Evolutionary conservation across 2,888 invertebrate genomes (phyloP).

Genomic region (Lepeophtheirus nordmannii): DNA sequence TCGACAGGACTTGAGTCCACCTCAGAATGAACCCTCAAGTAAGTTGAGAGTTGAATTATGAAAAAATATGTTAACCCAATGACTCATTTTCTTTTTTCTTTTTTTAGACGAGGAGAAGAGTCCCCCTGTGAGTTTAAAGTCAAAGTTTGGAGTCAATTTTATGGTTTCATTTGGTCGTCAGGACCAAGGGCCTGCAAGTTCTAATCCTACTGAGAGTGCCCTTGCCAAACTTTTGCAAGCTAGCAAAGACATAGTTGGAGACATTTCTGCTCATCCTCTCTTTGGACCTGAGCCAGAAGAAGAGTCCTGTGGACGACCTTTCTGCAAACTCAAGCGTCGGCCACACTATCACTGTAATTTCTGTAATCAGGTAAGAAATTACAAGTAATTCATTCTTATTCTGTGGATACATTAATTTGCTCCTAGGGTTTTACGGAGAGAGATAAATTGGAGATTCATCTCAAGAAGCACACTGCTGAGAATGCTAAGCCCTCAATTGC

Average conservation of each 20-base stretch:
- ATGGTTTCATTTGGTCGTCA: conserved; percentile 11
- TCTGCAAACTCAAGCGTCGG: conserved; percentile 60
- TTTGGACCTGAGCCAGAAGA: conserved; percentile 44
- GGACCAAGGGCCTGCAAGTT: not conserved
- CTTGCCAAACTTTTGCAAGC: conserved; percentile 21
- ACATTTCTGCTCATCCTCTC: conserved; percentile 34
- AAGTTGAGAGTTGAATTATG: too few species aligned
- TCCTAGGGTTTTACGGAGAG: conserved; percentile 52
- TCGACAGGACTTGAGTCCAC: conserved; percentile 25
- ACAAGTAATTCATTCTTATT: conserved; percentile 15
- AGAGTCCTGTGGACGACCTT: conserved; percentile 52
- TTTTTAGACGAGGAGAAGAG: conserved; percentile 13
- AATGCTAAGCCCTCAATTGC: conserved; percentile 25
- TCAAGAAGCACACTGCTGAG: conserved; percentile 44
- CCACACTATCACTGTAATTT: conserved; percentile 63
- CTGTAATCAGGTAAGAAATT: conserved; percentile 48
- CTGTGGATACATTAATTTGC: conserved; percentile 14
- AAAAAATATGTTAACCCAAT: too few species aligned
- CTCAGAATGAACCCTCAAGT: conserved; percentile 24
- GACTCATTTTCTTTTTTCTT: not conserved
- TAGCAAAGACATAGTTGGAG: conserved; percentile 15
- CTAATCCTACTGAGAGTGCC: conserved; percentile 1
- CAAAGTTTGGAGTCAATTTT: conserved; percentile 21
- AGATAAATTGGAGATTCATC: conserved; percentile 50
- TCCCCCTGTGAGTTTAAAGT: conserved; percentile 15